Evolutionary conservation across 2,113 vertebrate species (phyloP), one percentile per base, ranked within the genome.

Genomic region (Pycnonotus jocosus): DNA sequence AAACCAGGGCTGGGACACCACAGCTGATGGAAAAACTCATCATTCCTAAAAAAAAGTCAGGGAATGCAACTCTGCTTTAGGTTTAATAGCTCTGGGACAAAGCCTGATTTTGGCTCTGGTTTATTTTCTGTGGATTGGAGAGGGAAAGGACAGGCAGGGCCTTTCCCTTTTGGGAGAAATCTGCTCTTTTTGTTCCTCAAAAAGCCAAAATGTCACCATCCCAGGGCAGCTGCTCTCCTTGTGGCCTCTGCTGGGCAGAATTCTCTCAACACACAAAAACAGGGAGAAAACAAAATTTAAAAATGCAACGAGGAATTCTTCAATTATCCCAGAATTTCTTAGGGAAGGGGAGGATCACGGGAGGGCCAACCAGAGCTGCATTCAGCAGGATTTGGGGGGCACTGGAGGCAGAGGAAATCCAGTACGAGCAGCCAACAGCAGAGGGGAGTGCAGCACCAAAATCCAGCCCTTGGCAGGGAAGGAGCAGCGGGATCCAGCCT

Each of bases 371-470:
- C 11, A 7, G 47, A 68, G 40, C 25, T 30, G 17, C n/a, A 6
- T 22, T 27, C 53, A 19, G 19, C 22, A 24, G 69, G 69, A 2
- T 17, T 5, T 56, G 22, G 31, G 68, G 74, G 37, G 10, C 40
- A 4, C 4, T 7, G 1, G 19, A 24, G 35, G 37, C 64, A 35
- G 80, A 78, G 71, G 40, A 78, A 69, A 81, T n/a, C 65, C 90
- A 90, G 56, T 89, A 12, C 68, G 42, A 33, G 4, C 71, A 94
- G 48, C 90, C 74, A 89, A 97, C 97, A 95, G 87, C 81, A 98
- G 98, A 96, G 97, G 96, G 97, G 87, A 96, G 96, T 72, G 90
- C 90, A 96, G 92, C 87, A 96, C 66, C 95, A 96, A 76, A 71
- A 91, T 92, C 53, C 33, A 90, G 60, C 56, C 21, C 5, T 2